Conservation (phyloP, 1,140 invertebrate species). For the Caerostris darwini region DNA sequence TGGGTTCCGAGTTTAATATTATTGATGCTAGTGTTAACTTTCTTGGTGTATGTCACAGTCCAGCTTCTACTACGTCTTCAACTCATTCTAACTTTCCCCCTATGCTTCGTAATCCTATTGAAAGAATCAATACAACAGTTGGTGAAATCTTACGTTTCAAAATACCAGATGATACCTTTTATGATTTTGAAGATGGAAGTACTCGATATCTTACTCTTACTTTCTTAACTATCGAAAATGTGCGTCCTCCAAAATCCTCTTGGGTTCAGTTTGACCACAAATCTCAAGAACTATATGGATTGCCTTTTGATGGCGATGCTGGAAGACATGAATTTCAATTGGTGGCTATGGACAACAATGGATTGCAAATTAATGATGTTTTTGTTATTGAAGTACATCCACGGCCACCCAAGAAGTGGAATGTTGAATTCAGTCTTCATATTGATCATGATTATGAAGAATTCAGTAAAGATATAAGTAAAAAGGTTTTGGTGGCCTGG, state of each 20-base stretch:
- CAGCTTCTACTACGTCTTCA: slow-evolving; percentile 76
- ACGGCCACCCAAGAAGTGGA: slow-evolving; percentile 83
- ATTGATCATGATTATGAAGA: slow-evolving; percentile 88
- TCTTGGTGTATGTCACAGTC: slow-evolving; percentile 79
- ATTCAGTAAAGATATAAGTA: slow-evolving; percentile 86
- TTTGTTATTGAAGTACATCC: slow-evolving; percentile 88
- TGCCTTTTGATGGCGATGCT: slow-evolving; percentile 87
- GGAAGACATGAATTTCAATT: slow-evolving; percentile 90
- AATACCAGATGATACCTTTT: slow-evolving; percentile 93
- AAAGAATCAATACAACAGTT: slow-evolving; percentile 89
- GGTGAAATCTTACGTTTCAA: slow-evolving; percentile 90
- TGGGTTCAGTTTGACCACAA: slow-evolving; percentile 95
- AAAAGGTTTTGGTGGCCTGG: slow-evolving; percentile 87
- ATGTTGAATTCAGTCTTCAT: slow-evolving; percentile 87
- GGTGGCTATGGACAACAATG: slow-evolving; percentile 86
- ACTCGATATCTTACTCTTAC: slow-evolving; percentile 88
- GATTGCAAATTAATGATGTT: slow-evolving; percentile 88
- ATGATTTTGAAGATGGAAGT: slow-evolving; percentile 92
- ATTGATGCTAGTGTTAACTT: slow-evolving; percentile 79
- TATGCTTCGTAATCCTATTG: slow-evolving; percentile 90
- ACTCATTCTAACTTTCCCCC: slow-evolving; percentile 86
- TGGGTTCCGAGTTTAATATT: slow-evolving; percentile 79
- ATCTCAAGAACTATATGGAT: slow-evolving; percentile 94
- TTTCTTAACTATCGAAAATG: slow-evolving; percentile 88
- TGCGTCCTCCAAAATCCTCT: slow-evolving; percentile 86